phyloP scores from a whole-genome alignment of 2,113 vertebrate genomes.

The Charadrius vociferus region DNA sequence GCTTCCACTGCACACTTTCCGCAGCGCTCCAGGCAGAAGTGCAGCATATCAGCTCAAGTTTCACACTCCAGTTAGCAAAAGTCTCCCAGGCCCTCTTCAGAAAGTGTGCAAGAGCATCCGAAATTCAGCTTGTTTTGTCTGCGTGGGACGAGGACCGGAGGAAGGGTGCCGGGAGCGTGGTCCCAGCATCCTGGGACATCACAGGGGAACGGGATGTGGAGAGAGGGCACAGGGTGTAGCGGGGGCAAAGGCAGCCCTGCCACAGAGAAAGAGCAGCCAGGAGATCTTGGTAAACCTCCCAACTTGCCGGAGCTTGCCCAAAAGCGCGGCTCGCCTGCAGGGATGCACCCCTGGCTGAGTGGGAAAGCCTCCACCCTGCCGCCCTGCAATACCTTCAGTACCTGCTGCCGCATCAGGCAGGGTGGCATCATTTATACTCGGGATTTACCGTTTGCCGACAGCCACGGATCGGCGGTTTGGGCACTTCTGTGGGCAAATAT shows the following conservation, averaged over 20 bases:
- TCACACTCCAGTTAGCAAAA: background rate
- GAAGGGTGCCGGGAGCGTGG: fast-evolving
- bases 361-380: background rate
- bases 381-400: fast-evolving
- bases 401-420: background rate
- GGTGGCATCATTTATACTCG: fast-evolving
- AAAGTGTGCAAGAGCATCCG: background rate
- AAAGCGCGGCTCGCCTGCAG: background rate
- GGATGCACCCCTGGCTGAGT: background rate
- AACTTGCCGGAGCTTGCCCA: background rate
- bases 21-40: fast-evolving
- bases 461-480: background rate
- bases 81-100: background rate
- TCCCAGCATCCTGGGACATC: background rate
- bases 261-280: background rate
- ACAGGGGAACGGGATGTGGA: fast-evolving
- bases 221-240: background rate
- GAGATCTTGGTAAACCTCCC: background rate
- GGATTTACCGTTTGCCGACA: background rate
- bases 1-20: background rate
- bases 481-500: background rate
- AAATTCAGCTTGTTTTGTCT: background rate
- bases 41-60: background rate
- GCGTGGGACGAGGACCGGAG: fast-evolving
- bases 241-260: background rate